phyloP scores from a whole-genome alignment of 2,888 invertebrate genomes.

The Drosophila putrida region DNA sequence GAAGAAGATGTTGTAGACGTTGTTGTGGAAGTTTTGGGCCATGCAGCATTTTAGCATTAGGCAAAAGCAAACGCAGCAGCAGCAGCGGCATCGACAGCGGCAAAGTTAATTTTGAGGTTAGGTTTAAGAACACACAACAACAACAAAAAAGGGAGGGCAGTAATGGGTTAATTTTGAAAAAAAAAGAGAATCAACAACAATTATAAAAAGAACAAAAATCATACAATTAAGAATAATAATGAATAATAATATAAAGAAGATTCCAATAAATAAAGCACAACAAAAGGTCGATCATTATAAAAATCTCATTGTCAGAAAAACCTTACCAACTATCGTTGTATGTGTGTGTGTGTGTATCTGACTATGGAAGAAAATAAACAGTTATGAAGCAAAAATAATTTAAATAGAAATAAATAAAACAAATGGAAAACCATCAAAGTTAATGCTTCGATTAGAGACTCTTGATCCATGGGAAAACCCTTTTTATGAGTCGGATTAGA shows the following conservation, averaged over 20 bases:
- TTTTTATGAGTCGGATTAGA: too few species aligned
- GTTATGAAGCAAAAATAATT: neutral
- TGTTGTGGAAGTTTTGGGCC: neutral
- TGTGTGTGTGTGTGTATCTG: neutral
- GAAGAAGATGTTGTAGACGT: neutral
- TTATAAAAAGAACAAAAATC: conserved; percentile 17
- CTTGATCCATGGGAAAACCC: too few species aligned
- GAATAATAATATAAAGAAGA: conserved; percentile 8
- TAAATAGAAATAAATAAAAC: too few species aligned
- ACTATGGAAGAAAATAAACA: neutral
- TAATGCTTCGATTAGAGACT: too few species aligned
- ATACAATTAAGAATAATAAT: conserved; percentile 10
- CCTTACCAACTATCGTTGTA: conserved; percentile 23
- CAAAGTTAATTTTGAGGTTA: conserved; percentile 41
- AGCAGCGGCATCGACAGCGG: neutral
- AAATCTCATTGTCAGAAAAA: neutral
- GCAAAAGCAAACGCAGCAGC: neutral
- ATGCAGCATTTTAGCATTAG: conserved; percentile 8
- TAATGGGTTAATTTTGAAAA: conserved; percentile 18
- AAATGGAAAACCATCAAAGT: too few species aligned
- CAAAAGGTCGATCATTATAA: neutral
- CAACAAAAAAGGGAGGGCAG: neutral
- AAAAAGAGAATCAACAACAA: conserved; percentile 11
- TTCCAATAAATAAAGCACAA: neutral
- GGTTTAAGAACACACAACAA: conserved; percentile 20